phyloP scores from a whole-genome alignment of 2,888 invertebrate species.

The Heliconius ethilla region DNA sequence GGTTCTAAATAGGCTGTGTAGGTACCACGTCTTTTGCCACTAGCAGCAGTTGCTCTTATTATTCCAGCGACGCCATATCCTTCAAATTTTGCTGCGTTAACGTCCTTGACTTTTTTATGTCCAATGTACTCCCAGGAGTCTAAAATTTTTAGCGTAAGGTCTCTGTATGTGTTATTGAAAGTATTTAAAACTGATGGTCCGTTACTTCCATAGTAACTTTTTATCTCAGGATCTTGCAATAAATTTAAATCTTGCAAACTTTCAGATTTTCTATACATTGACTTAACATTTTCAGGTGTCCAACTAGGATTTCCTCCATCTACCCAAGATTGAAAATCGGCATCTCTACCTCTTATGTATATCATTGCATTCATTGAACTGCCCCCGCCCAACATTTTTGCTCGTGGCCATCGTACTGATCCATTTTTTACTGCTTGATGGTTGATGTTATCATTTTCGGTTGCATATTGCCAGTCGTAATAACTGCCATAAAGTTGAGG shows the following conservation, averaged over 20 bases:
- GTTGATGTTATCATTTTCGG: slow-evolving; percentile 86
- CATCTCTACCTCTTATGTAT: slow-evolving; percentile 76
- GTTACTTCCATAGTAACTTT: slow-evolving; percentile 61
- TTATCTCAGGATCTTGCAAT: slow-evolving; percentile 49
- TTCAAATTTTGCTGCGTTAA: slow-evolving; percentile 68
- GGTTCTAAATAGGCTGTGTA: slow-evolving; percentile 70
- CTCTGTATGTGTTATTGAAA: slow-evolving; percentile 69
- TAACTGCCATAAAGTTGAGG: slow-evolving; percentile 54
- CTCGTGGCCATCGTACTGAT: slow-evolving; percentile 79
- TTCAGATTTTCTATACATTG: slow-evolving; percentile 79
- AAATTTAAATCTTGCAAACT: slow-evolving; percentile 63
- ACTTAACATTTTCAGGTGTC: slow-evolving; percentile 73
- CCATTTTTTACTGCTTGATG: slow-evolving; percentile 83
- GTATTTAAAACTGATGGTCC: slow-evolving; percentile 74
- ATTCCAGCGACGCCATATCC: slow-evolving; percentile 68
- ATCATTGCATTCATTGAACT: slow-evolving; percentile 82
- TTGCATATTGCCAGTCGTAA: slow-evolving; percentile 92
- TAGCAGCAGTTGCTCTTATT: slow-evolving; percentile 69
- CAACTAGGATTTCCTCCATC: slow-evolving; percentile 79
- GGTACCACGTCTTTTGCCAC: slow-evolving; percentile 74
- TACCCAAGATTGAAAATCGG: slow-evolving; percentile 80
- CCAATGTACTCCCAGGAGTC: slow-evolving; percentile 73
- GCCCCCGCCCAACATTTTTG: slow-evolving; percentile 83
- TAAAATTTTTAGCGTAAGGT: slow-evolving; percentile 56
- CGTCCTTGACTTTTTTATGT: slow-evolving; percentile 61